Evolutionary conservation across 2,888 invertebrate genomes (phyloP).

Genomic region (Melieria picta): DNA sequence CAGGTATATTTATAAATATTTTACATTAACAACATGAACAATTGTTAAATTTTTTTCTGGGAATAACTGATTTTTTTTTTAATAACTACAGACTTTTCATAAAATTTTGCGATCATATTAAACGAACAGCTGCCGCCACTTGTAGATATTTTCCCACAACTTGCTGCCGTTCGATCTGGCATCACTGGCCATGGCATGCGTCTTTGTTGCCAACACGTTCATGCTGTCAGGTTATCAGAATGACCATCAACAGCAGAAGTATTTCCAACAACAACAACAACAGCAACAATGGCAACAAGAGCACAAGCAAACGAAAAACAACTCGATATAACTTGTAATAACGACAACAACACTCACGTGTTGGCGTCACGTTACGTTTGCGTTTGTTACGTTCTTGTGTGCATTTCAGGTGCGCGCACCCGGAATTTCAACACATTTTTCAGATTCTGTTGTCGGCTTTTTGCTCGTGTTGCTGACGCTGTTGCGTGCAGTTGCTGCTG

Average conservation of each 20-base stretch:
- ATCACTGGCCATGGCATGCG: background rate
- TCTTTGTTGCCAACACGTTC: slow-evolving; percentile 11
- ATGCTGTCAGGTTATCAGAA: slow-evolving; percentile 13
- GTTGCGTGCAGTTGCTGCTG: slow-evolving; percentile 26
- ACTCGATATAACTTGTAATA: too few relatives aligned
- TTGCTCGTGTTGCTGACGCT: background rate
- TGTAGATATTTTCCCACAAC: too few relatives aligned
- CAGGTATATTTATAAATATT: too few relatives aligned
- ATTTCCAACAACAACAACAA: slow-evolving; percentile 15
- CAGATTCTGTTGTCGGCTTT: background rate
- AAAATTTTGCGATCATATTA: too few relatives aligned
- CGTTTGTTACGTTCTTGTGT: background rate
- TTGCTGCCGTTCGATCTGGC: too few relatives aligned
- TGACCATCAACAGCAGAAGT: slow-evolving; percentile 14
- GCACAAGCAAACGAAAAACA: background rate
- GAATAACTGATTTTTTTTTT: too few relatives aligned
- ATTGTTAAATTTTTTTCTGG: too few relatives aligned
- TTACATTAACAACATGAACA: too few relatives aligned
- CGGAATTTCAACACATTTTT: slow-evolving; percentile 27
- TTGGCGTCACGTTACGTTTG: slow-evolving; percentile 14
- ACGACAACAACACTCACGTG: slow-evolving; percentile 14
- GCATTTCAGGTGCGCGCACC: background rate
- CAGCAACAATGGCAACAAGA: slow-evolving; percentile 6
- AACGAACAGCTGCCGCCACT: too few relatives aligned
- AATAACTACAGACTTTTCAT: too few relatives aligned